A percentile compares a stretch with the other conserved stretches of the same genome.
Conservation (phyloP, 2,113 vertebrate genomes). For the Leptocoma aspasia region DNA sequence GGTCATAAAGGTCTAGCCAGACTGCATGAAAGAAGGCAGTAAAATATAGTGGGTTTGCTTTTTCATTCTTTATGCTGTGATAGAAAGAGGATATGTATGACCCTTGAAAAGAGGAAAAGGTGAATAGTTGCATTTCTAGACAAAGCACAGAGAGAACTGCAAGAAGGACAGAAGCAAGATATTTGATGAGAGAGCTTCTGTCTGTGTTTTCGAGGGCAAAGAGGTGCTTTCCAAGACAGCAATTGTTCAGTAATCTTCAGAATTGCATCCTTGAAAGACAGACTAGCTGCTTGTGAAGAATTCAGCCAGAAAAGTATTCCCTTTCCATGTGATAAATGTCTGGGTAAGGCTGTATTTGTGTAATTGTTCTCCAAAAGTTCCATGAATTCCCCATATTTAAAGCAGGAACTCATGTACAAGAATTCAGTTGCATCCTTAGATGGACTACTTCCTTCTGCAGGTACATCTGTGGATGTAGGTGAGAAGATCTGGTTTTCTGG, state of each 20-base stretch:
- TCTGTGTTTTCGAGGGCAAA: neutral
- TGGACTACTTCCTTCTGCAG: neutral
- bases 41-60: neutral
- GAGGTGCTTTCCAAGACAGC: neutral
- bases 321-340: neutral
- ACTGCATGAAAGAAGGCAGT: neutral
- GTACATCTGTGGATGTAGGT: neutral
- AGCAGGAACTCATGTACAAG: neutral
- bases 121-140: neutral
- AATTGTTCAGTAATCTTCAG: neutral
- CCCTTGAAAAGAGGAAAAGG: neutral
- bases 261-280: neutral
- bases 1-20: neutral
- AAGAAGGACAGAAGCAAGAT: neutral
- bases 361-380: neutral
- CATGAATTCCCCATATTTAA: neutral
- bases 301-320: neutral
- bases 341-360: neutral
- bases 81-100: neutral
- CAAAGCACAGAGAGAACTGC: neutral
- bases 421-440: neutral
- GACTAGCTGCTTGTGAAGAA: neutral
- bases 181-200: neutral
- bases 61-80: neutral
- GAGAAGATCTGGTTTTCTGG: neutral